Base-by-base conservation (phyloP, 2,797 vertebrate genomes). In the Alauda arvensis region DNA sequence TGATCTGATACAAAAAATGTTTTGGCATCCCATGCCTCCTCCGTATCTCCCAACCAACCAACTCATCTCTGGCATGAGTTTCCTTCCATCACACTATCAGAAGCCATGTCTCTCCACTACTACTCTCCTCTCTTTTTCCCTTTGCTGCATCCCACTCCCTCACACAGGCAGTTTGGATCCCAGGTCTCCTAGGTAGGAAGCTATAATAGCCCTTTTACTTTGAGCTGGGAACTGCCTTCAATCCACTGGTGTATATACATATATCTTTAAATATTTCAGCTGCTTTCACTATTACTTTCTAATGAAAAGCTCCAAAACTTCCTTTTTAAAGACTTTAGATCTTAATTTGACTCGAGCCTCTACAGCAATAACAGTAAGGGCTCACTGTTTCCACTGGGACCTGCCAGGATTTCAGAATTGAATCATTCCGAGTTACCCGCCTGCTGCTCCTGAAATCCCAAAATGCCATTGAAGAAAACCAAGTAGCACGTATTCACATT, bases 351-450 rank as follows among this genome's bases (percentile, higher is more conserved):
- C 42, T 59, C 76, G 29, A 72, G 46, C 43, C 70, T 68, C 55
- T 74, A 61, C 68, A 89, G 61, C 48, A 83, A 33, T 61, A 91
- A 69, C 26, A 78, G 9, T 63, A 71, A 77, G n/a, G 52, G 45
- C 59, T 89, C 70, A 39, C 53, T 72, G 23, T 69, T 88, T 78
- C 74, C 63, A 91, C 53, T 61, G 77, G 39, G 53, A 90, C 26
- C 31, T 65, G 68, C 40, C 85, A 87, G 85, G 51, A 83, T 81
- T 89, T 91, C 84, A 80, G 69, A 65, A 83, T 8, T 63, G 18
- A 63, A 42, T 76, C 67, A 91, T 90, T 83, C 67, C 0, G 3
- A 87, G 74, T 65, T 70, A 78, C 55, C 8, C 1, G 0, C 18
- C 33, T 42, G 42, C 39, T 8, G 1, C 33, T 83, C 43, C 65